These are phyloP conservation scores for Rhabdomys pumilio DNA, from an alignment of 2,797 vertebrate species.

Conservation along the genomic window DNA sequence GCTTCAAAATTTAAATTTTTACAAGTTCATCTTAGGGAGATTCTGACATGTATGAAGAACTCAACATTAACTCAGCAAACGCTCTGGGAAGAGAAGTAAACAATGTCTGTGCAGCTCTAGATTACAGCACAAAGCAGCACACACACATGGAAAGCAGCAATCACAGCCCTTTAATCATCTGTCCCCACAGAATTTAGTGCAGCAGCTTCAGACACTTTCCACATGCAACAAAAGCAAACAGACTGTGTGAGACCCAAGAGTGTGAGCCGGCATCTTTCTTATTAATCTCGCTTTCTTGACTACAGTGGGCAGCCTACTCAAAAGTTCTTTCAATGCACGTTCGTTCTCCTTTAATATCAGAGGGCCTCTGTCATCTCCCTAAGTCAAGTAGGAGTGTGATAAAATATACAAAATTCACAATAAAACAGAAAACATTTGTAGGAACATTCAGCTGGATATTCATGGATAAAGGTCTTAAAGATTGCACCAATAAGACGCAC, in stretches of 20 bases:
- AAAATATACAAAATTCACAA: conserved; percentile 41
- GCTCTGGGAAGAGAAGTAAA: conserved; percentile 65
- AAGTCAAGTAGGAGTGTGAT: conserved; percentile 66
- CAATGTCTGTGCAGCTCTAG: conserved; percentile 46
- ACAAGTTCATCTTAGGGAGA: conserved; percentile 59
- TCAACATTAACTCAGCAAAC: conserved; percentile 78
- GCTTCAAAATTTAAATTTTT: conserved; percentile 69
- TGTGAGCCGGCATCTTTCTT: conserved; percentile 64
- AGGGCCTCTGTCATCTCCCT: background rate
- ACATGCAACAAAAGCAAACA: conserved; percentile 67
- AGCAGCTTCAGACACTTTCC: conserved; percentile 58
- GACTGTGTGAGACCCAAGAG: conserved; percentile 37
- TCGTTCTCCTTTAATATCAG: conserved; percentile 45
- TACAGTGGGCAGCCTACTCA: conserved; percentile 24
- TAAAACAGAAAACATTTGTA: conserved; percentile 54
- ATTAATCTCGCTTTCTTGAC: conserved; percentile 66
- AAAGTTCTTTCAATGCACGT: conserved; percentile 56
- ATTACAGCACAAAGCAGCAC: conserved; percentile 66
- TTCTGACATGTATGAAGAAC: conserved; percentile 53
- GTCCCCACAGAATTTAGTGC: conserved; percentile 63
- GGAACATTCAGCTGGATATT: conserved; percentile 44
- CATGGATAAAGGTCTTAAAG: background rate
- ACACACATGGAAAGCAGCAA: conserved; percentile 41
- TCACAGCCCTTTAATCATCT: conserved; percentile 70
- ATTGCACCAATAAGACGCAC: background rate